Evolutionary conservation across 2,888 invertebrate species (phyloP), one percentile per base, ranked within the genome.

Genomic region (Oxycera nigricornis): DNA sequence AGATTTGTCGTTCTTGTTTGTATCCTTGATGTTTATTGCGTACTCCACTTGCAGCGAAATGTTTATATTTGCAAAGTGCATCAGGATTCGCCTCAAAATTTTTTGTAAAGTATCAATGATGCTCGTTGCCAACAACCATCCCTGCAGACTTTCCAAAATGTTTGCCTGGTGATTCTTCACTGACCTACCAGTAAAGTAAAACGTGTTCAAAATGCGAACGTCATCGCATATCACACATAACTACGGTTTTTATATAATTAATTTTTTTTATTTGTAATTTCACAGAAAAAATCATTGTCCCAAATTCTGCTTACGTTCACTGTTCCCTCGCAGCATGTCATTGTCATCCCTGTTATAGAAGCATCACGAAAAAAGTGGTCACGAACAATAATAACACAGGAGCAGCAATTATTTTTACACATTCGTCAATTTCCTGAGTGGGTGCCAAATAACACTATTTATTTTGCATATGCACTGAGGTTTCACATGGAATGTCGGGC

Each of bases 141-240:
- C n/a, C n/a, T n/a, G n/a, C n/a, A n/a, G n/a, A n/a, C n/a, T n/a
- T n/a, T n/a, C n/a, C n/a, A n/a, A 55, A 55, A 17, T 3, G 17
- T 11, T 55, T 55, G 55, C 22, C 6, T 22, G 24, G 4, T 6
- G 24, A 0, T 22, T 55, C 55, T 31, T 24, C 30, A 24, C 24
- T 24, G 2, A n/a, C 6, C 1, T 65, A 41, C 24, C 41, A 65
- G 65, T 30, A 65, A 22, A 20, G 31, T 22, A 30, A 55, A 52
- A 55, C 22, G 55, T 70, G 35, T 20, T 52, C 26, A 55, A 70
- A 70, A 52, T 70, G 52, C 35, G 11, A 52, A 30, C 70, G 55
- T 70, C 70, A 70, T 70, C 70, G 35, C 31, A 70, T n/a, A 55
- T 70, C 70, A 52, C n/a, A 70, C 22, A 35, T 70, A 68, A 26